Evolutionary conservation across 2,888 invertebrate species (phyloP), one percentile per base, ranked within the genome.

Genomic region (Mythimna pallens): DNA sequence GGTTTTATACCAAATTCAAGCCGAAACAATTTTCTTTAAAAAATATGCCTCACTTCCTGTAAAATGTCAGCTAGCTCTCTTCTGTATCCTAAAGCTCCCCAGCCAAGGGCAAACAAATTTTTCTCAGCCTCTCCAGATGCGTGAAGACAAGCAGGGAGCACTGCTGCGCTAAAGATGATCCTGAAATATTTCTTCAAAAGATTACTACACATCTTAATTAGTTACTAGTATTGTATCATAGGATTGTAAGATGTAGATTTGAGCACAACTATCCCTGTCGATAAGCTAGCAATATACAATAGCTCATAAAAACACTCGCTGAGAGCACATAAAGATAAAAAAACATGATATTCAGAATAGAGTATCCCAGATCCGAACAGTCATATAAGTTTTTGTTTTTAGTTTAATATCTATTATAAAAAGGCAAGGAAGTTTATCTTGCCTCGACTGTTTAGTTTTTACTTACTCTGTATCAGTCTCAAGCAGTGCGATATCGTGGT

Each of bases 401-500:
- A 43, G 14, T 43, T 43, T 14, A n/a, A n/a, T n/a, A 43, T 43
- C 8, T 43, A 14, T 43, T 43, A 43, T 1, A 14, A 43, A 43
- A 3, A 14, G 8, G 12, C 3, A 43, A 43, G 43, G 43, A 43
- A 0, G 43, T 43, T 14, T 43, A 5, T 43, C 12, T 43, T 43
- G 43, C 12, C 3, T 43, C 14, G 14, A 5, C 43, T 43, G 8
- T 43, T 43, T 14, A 12, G 7, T 50, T 20, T 50, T 14, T 12
- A 78, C 80, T 67, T 54, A 83, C 84, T 59, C 25, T 0, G n/a
- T 71, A 2, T 69, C 75, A 0, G 83, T 84, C 43, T 87, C 73
- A 0, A 87, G 67, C 8, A 87, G 68, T 0, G 87, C 87, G 9
- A 87, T 86, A 30, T 87, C 88, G 40, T 87, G 63, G 59, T 87